Evolutionary conservation across 2,888 invertebrate species (phyloP).

Genomic region (Branchipolynoe longqiensis): DNA sequence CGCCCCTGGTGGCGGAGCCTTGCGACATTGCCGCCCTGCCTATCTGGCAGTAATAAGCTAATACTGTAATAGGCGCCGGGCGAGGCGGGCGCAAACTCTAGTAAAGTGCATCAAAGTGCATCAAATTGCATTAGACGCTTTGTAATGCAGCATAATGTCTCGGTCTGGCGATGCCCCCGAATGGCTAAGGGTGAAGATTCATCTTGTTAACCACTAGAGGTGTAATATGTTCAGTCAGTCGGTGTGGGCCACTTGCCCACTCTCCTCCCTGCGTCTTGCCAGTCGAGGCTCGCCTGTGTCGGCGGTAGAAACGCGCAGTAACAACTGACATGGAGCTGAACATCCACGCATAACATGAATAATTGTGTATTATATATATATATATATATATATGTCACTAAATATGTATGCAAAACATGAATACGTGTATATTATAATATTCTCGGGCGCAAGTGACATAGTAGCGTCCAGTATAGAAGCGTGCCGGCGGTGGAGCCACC

Average conservation of each 20-base stretch:
- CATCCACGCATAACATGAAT: too few relatives aligned
- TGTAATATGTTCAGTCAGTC: constrained; percentile 21
- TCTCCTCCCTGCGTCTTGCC: constrained; percentile 9
- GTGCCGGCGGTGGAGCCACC: too few relatives aligned
- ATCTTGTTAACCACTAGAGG: constrained; percentile 31
- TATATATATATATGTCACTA: too few relatives aligned
- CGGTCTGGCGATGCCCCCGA: constrained; percentile 3
- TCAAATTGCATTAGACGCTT: constrained; percentile 50
- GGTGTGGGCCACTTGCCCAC: background rate
- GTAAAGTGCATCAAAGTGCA: constrained; percentile 50
- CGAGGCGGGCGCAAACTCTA: constrained; percentile 12
- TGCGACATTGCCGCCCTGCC: background rate
- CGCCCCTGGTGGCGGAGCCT: background rate
- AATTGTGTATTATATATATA: too few relatives aligned
- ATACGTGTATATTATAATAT: too few relatives aligned
- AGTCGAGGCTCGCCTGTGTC: too few relatives aligned
- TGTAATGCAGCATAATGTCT: constrained; percentile 42
- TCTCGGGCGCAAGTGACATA: too few relatives aligned
- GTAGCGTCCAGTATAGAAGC: too few relatives aligned
- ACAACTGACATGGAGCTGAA: too few relatives aligned
- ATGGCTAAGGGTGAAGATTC: constrained; percentile 35
- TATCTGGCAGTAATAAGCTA: constrained; percentile 43
- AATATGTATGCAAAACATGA: too few relatives aligned
- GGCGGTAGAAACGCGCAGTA: too few relatives aligned
- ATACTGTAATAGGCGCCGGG: constrained; percentile 28